These are phyloP conservation scores for Stercorarius parasiticus DNA, from an alignment of 2,113 vertebrate species.

Conservation along the genomic window DNA sequence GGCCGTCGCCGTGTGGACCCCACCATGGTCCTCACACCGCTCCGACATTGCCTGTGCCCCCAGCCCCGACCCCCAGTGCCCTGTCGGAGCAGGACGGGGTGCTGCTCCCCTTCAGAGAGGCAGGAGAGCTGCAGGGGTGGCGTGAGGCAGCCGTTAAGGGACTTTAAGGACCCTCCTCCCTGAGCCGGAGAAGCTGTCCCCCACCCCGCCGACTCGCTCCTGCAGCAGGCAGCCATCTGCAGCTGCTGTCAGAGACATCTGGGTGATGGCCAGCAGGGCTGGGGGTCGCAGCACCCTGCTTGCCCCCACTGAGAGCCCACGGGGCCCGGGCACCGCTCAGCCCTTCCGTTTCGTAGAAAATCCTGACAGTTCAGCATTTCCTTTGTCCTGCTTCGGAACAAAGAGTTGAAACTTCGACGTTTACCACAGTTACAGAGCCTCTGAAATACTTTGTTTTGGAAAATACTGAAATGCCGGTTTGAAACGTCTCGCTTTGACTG, in stretches of 20 bases:
- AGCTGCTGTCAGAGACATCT: neutral
- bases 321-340: rapidly evolving
- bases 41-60: rapidly evolving
- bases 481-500: slow-evolving; percentile 5
- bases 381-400: neutral
- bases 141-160: neutral
- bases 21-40: neutral
- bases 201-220: rapidly evolving
- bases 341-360: neutral
- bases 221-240: neutral
- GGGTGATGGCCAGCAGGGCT: rapidly evolving
- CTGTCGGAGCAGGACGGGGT: neutral
- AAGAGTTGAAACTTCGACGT: neutral
- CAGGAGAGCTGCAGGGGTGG: neutral
- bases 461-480: neutral
- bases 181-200: neutral
- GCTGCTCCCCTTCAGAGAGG: neutral
- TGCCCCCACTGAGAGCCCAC: neutral
- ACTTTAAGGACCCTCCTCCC: neutral
- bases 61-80: rapidly evolving
- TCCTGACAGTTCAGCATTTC: neutral
- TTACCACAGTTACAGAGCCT: neutral
- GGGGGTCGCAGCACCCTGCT: rapidly evolving
- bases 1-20: rapidly evolving
- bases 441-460: neutral